Evolutionary conservation across 37 sponge, comb jelly and placozoan genomes (phyloP).

Genomic region (Hexactinellida sp.): DNA sequence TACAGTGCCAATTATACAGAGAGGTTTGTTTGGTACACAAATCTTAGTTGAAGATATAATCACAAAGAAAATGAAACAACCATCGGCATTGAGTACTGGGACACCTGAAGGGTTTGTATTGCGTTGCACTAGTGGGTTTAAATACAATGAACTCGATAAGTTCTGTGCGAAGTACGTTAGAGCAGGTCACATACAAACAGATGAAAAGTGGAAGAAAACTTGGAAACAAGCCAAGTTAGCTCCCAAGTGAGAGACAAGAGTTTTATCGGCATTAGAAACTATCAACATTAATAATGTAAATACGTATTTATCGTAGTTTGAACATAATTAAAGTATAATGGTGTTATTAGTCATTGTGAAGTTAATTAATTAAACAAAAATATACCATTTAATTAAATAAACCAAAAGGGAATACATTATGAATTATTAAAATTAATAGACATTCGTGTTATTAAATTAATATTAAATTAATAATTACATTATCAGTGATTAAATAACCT

Average conservation of each 20-base stretch:
- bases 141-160: conserved; percentile 23
- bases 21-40: neutral
- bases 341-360: no score
- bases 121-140: conserved; percentile 27
- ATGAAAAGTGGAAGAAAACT: conserved; percentile 43
- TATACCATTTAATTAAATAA: no score
- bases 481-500: no score
- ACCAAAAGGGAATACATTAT: no score
- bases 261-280: neutral
- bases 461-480: no score
- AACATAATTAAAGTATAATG: no score
- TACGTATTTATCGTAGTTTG: no score
- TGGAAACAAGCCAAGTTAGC: conserved; percentile 48
- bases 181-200: conserved; percentile 46
- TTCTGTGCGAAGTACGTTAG: conserved; percentile 43
- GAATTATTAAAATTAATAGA: no score
- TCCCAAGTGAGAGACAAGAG: neutral
- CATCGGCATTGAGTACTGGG: neutral
- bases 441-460: no score
- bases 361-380: no score
- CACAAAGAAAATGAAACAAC: conserved; percentile 8
- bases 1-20: conserved; percentile 40
- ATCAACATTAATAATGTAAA: neutral
- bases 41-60: neutral
- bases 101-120: conserved; percentile 60